Evolutionary conservation across 2,797 vertebrate genomes (phyloP), one percentile per base, ranked within the genome.

Genomic region (Phylloscopus collybita): DNA sequence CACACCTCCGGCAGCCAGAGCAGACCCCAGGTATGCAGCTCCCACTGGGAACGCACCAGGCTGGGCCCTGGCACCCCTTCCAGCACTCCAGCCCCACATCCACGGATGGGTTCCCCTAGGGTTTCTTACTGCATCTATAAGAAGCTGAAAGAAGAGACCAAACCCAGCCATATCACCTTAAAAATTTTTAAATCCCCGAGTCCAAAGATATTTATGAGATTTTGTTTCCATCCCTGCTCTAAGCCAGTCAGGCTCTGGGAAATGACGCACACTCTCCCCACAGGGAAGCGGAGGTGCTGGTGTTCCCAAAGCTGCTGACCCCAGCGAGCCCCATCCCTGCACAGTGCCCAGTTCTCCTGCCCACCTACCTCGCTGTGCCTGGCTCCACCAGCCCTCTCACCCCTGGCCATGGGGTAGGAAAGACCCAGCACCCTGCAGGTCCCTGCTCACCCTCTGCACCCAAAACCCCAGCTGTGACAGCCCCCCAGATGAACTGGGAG

Each of bases 71-170:
- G 15, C 51, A 51, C 29, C 81, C 18, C n/a, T 8, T 10, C 17
- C 81, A 40, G 26, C 49, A 2, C 54, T 36, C 15, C 78, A 51
- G n/a, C 78, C 73, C 50, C 38, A 4, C 3, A 1, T 2, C 44
- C 16, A 1, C 2, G 21, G 19, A 40, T 14, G 14, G 7, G 1
- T 9, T 56, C 32, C 65, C 36, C 0, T 0, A 11, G 12, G 21
- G 16, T 11, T 78, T 67, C 47, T 60, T 51, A 8, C 4, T 44
- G 34, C 42, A 4, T 51, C 54, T 9, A 0, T 22, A 16, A 30
- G 38, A 29, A 45, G 47, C 64, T 30, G 67, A 74, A 45, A 47
- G 64, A 45, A 54, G 44, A 66, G 36, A 17, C 16, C 4, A 74
- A 56, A 69, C 10, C 10, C 80, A 75, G 51, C 20, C 10, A 0